These are phyloP conservation scores for Psammodynastes pulverulentus DNA, from an alignment of 2,113 vertebrate species.

Conservation along the genomic window DNA sequence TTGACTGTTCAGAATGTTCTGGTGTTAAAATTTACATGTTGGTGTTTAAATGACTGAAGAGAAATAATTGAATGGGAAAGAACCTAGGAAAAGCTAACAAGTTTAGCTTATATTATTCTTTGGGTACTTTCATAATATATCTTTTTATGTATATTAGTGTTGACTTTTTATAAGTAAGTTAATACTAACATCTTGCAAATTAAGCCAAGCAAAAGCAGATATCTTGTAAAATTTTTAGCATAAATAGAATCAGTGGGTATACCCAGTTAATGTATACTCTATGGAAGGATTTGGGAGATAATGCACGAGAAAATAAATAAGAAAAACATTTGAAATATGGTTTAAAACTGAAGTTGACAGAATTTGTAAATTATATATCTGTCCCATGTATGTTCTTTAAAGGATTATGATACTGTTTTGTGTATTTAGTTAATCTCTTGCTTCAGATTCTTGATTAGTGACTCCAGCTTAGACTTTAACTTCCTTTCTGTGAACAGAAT, in stretches of 20 bases:
- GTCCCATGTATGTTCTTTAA: slow-evolving; percentile 51
- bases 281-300: background rate
- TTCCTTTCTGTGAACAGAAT: background rate
- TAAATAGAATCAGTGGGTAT: background rate
- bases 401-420: slow-evolving; percentile 50
- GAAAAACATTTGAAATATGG: slow-evolving; percentile 19
- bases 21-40: background rate
- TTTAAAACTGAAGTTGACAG: slow-evolving; percentile 49
- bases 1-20: background rate
- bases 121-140: background rate
- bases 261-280: background rate
- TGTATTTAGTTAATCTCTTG: slow-evolving; percentile 53
- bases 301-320: background rate
- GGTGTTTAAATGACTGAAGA: background rate
- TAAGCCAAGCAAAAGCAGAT: slow-evolving; percentile 24
- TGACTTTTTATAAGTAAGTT: background rate
- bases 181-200: slow-evolving; percentile 8
- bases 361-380: slow-evolving; percentile 42
- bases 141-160: background rate
- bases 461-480: slow-evolving; percentile 36
- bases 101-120: background rate
- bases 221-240: background rate
- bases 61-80: background rate
- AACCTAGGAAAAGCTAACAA: background rate
- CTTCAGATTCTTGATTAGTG: slow-evolving; percentile 55